phyloP scores from a whole-genome alignment of 2,113 vertebrate species.

The Ancistrus triradiatus region DNA sequence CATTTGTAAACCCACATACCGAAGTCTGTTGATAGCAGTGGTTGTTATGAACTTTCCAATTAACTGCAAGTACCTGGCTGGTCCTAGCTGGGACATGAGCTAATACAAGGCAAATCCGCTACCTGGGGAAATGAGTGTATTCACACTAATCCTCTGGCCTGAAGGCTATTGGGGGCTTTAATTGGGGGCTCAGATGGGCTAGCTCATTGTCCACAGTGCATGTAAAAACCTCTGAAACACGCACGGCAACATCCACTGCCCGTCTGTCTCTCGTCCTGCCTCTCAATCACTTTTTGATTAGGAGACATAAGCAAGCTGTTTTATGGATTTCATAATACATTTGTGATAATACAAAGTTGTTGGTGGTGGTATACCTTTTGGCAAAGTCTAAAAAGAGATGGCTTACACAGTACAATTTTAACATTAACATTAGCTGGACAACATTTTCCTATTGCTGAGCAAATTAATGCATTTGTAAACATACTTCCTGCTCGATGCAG shows the following conservation, averaged over 20 bases:
- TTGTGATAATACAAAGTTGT: too few relatives aligned
- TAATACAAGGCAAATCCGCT: constrained; percentile 79
- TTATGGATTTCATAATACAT: too few relatives aligned
- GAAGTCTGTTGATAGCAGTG: constrained; percentile 39
- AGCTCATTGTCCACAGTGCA: constrained; percentile 66
- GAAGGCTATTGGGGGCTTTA: constrained; percentile 69
- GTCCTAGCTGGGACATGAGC: constrained; percentile 65
- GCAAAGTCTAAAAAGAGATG: too few relatives aligned
- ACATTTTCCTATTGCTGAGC: too few relatives aligned
- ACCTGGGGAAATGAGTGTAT: constrained; percentile 74
- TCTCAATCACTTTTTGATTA: background rate
- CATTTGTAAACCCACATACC: constrained; percentile 20
- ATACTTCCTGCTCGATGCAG: too few relatives aligned
- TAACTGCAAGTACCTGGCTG: constrained; percentile 53
- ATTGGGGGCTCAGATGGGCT: constrained; percentile 53
- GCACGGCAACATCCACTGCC: constrained; percentile 51
- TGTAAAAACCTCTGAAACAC: constrained; percentile 62
- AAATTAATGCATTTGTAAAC: too few relatives aligned
- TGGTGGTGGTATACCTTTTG: too few relatives aligned
- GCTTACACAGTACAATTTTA: too few relatives aligned
- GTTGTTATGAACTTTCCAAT: constrained; percentile 55
- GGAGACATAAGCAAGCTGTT: background rate
- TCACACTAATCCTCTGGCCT: constrained; percentile 75
- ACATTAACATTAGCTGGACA: too few relatives aligned
- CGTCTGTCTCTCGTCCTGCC: constrained; percentile 14